Base-by-base conservation (phyloP, 2,113 vertebrate genomes). In the Axis porcinus region DNA sequence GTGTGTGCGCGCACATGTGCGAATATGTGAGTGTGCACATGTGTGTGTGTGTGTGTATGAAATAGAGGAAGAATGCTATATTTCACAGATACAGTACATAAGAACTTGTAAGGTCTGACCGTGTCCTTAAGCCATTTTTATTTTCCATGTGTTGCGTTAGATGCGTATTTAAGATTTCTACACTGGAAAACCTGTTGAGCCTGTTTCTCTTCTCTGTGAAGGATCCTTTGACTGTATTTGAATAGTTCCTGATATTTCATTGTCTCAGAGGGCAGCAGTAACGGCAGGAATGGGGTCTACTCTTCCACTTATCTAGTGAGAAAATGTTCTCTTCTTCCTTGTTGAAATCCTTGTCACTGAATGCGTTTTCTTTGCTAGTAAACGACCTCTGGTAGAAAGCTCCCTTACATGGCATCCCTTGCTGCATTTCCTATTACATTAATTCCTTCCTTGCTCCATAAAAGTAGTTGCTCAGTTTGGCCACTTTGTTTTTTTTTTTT, bases 1-100 rank as follows among this genome's bases (percentile, higher is more conserved):
- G 8, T 55, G 47, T 60, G 52, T 36, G 17, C 1, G 0, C 0
- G 1, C 0, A 2, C 64, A 36, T 23, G n/a, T 70, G 67, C 10
- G 11, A 12, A 70, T 70, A 70, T 70, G 19, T 36, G 67, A 70
- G 67, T 19, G 19, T 40, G 67, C n/a, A 40, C 5, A 5, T 19
- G 3, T 36, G 40, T 19, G 3, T 36, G 23, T 57, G 13, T 33
- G 2, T 47, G 6, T 11, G 2, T 11, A 8, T 23, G 25, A 54
- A 21, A 43, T 15, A 55, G 27, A 86, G 50, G 36, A 57, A 62
- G 28, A 45, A 27, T 40, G 15, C 21, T 64, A 0, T 54, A 47
- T 58, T 82, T 97, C n/a, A 16, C 45, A 86, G 47, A 43, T n/a
- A 15, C 28, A 33, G 25, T 23, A 6, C 13, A 23, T 45, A 81